These are phyloP conservation scores for Lydus trimaculatus DNA, from an alignment of 2,888 invertebrate species.

Conservation along the genomic window DNA sequence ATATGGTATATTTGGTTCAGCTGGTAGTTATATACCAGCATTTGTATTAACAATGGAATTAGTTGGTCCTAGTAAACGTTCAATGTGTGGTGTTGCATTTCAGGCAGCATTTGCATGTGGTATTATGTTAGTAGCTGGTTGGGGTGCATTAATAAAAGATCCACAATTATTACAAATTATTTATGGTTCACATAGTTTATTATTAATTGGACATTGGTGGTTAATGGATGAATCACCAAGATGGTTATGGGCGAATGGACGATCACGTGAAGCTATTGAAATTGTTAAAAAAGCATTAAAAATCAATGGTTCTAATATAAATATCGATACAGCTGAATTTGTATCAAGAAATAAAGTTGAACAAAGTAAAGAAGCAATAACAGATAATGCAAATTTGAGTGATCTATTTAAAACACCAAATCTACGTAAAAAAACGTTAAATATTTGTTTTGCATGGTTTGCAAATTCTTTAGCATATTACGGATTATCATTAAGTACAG, in stretches of 20 bases:
- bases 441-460: constrained; percentile 86
- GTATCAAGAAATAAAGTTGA: constrained; percentile 67
- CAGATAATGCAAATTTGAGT: constrained; percentile 65
- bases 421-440: constrained; percentile 78
- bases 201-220: constrained; percentile 85
- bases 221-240: constrained; percentile 88
- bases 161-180: constrained; percentile 77
- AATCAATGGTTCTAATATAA: constrained; percentile 70
- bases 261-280: constrained; percentile 73
- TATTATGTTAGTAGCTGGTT: constrained; percentile 82
- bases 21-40: constrained; percentile 71
- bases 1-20: constrained; percentile 76
- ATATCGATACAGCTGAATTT: constrained; percentile 71
- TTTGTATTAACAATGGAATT: constrained; percentile 82
- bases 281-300: constrained; percentile 80
- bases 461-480: constrained; percentile 89
- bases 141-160: constrained; percentile 80
- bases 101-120: constrained; percentile 82
- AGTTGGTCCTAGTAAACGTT: constrained; percentile 80
- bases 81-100: constrained; percentile 81
- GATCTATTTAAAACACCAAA: constrained; percentile 85
- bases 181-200: constrained; percentile 77
- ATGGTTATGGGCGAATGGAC: constrained; percentile 87
- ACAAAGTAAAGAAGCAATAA: constrained; percentile 57
- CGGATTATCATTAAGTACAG: constrained; percentile 81